phyloP scores from a whole-genome alignment of 1,140 invertebrate genomes.

The Panagrolaimus sp. region DNA sequence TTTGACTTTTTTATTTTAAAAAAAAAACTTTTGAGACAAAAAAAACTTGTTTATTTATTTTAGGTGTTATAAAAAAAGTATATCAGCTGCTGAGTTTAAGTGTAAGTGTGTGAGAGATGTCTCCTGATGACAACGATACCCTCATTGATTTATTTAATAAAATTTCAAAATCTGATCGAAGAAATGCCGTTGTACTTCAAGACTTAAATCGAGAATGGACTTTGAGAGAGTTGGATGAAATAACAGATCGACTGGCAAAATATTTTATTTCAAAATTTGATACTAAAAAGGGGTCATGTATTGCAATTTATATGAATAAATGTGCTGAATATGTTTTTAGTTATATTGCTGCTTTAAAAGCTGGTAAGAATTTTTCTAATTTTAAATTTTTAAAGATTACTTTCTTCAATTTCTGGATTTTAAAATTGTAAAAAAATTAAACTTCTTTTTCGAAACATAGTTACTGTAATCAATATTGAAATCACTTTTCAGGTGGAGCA shows the following conservation, averaged over 20 bases:
- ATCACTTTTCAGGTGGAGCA: slow-evolving; percentile 57
- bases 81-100: no score
- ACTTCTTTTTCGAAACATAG: background rate
- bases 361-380: slow-evolving; percentile 53
- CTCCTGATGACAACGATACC: background rate
- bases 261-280: slow-evolving; percentile 32
- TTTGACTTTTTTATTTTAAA: no score
- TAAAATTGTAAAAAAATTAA: slow-evolving; percentile 9
- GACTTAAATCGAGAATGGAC: slow-evolving; percentile 38
- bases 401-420: slow-evolving; percentile 10
- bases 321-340: slow-evolving; percentile 45
- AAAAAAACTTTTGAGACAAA: no score
- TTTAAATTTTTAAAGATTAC: background rate
- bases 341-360: slow-evolving; percentile 63
- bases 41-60: no score
- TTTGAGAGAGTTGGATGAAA: slow-evolving; percentile 34
- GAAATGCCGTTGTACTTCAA: slow-evolving; percentile 34
- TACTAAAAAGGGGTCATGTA: slow-evolving; percentile 31
- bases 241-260: slow-evolving; percentile 38
- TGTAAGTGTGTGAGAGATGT: no score
- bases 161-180: slow-evolving; percentile 2
- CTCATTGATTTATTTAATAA: slow-evolving; percentile 18
- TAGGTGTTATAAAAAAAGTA: no score
- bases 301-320: slow-evolving; percentile 51
- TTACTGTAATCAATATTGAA: background rate